phyloP scores from a whole-genome alignment of 2,113 vertebrate genomes.

The Poeciliopsis occidentalis region DNA sequence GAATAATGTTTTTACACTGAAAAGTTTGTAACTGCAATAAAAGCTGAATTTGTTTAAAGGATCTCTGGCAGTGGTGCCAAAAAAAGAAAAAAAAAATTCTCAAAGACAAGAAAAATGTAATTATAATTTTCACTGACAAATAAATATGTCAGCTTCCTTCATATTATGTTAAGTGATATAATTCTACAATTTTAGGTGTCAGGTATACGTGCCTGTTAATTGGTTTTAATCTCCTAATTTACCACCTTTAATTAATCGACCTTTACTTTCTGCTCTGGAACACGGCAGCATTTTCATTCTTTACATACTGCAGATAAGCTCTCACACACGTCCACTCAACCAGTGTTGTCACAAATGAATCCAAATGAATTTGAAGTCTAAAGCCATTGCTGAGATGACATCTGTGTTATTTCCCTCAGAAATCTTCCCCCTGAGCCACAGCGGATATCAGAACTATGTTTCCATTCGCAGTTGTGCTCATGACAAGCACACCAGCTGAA shows the following conservation, averaged over 20 bases:
- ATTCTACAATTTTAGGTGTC: background rate
- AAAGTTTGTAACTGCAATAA: background rate
- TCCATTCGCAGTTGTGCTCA: slow-evolving; percentile 1
- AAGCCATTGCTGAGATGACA: background rate
- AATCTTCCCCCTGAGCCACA: slow-evolving; percentile 1
- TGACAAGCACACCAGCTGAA: background rate
- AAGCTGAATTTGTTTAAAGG: background rate
- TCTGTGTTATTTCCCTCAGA: background rate
- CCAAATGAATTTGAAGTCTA: background rate
- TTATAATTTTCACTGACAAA: background rate
- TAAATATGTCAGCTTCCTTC: background rate
- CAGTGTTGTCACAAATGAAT: background rate
- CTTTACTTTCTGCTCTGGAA: too few species aligned
- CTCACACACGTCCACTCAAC: background rate
- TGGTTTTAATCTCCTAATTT: background rate
- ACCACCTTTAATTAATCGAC: background rate
- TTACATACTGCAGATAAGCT: background rate
- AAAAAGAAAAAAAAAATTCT: background rate
- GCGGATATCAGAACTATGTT: background rate
- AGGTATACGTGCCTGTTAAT: background rate
- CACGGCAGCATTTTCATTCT: too few species aligned
- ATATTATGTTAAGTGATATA: background rate
- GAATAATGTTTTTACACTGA: too few species aligned
- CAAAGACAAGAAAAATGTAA: background rate
- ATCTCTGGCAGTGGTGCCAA: background rate